Evolutionary conservation across 2,797 vertebrate species (phyloP).

Genomic region (Sus cebifrons): DNA sequence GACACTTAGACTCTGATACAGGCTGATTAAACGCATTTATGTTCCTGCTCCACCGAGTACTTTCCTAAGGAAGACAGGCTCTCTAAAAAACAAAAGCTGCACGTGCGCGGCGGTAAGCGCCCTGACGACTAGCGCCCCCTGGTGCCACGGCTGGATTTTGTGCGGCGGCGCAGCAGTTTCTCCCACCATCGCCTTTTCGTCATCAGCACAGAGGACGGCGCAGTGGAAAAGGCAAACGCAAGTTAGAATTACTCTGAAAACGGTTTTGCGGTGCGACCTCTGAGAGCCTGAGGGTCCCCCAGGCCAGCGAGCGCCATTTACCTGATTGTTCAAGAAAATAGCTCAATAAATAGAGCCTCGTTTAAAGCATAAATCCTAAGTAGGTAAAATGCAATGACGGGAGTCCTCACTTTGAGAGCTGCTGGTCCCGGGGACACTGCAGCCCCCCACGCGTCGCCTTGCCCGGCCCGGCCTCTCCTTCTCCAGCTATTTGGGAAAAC

Average conservation of each 20-base stretch:
- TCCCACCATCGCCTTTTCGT: not conserved
- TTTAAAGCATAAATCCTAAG: too few species aligned
- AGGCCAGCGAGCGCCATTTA: too few species aligned
- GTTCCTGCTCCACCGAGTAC: not conserved
- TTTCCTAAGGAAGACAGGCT: not conserved
- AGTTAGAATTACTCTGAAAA: not conserved
- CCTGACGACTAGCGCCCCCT: not conserved
- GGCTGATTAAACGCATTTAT: not conserved
- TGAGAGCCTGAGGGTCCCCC: not conserved
- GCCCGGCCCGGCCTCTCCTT: not conserved
- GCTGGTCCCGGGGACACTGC: too few species aligned
- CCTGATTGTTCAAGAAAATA: too few species aligned
- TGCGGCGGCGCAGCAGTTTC: not conserved
- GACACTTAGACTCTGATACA: not conserved
- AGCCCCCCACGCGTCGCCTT: not conserved
- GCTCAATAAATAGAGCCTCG: too few species aligned
- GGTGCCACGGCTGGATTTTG: not conserved
- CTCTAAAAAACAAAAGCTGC: not conserved
- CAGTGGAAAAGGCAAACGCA: not conserved
- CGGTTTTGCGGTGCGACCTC: not conserved
- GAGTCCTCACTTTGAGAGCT: constrained; percentile 1
- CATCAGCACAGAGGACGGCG: not conserved
- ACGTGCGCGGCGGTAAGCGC: not conserved
- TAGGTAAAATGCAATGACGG: too few species aligned
- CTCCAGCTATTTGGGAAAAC: not conserved